Base-by-base conservation (phyloP, 2,113 vertebrate species). In the Sciurus niger region DNA sequence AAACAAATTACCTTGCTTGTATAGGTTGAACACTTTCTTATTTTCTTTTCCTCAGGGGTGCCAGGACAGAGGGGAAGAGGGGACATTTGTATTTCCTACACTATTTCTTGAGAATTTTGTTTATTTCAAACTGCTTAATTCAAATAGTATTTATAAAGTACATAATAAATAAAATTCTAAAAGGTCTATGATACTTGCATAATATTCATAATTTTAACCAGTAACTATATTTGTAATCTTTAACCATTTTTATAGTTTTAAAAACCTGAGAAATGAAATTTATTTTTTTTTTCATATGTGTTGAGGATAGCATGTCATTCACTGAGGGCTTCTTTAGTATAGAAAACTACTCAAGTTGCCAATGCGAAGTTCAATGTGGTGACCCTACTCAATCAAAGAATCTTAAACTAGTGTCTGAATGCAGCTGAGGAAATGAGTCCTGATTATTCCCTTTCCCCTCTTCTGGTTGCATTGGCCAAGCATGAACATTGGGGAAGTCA, bases 41-140 rank as follows among this genome's bases (percentile, higher is more conserved):
- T 89, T 96, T 93, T 95, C 20, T 68, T 76, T 84, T 96, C 20
- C 82, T 65, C 87, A 72, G 28, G 51, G 20, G 55, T n/a, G 11
- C 63, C 72, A 84, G 32, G 34, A 84, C 43, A 53, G 16, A 16
- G 34, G 34, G 34, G 14, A 14, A 65, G 37, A 24, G 8, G 72
- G 0, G 34, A 17, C 46, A 73, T 28, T 86, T 93, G n/a, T 40
- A 70, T 63, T 89, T 86, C 77, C 53, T 80, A 67, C 2, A 14
- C 55, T 73, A 86, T 87, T 79, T 93, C 87, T 95, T 73, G 77
- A 96, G 73, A 83, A 96, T 95, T 77, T 87, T 95, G 32, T 88
- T 96, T 93, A 40, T 78, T 95, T 96, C 94, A 51, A 98, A 96
- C 96, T 87, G 63, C 43, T 30, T 91, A 85, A 98, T 95, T 97